Evolutionary conservation across 2,797 vertebrate species (phyloP).

Genomic region (Schizopygopsis pylzovi): DNA sequence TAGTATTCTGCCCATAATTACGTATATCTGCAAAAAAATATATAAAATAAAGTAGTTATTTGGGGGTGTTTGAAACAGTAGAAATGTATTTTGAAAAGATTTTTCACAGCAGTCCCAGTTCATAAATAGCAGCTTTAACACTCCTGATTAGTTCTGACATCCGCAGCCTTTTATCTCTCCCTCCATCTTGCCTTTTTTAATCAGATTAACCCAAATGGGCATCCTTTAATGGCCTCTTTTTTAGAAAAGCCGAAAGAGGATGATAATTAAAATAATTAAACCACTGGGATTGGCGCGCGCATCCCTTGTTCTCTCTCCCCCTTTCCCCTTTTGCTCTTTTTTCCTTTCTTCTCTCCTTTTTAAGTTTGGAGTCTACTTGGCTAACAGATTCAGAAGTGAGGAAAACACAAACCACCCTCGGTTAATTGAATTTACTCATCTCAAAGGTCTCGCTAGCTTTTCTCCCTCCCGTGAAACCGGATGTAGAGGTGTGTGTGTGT

Average conservation of each 20-base stretch:
- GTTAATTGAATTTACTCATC: slow-evolving; percentile 80
- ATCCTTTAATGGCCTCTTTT: slow-evolving; percentile 87
- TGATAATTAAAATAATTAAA: slow-evolving; percentile 96
- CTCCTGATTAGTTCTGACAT: slow-evolving; percentile 83
- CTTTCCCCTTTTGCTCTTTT: slow-evolving; percentile 64
- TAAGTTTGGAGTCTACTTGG: slow-evolving; percentile 77
- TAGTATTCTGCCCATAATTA: neutral
- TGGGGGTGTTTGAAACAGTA: slow-evolving; percentile 53
- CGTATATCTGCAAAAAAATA: neutral
- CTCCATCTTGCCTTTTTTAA: slow-evolving; percentile 78
- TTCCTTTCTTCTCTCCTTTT: slow-evolving; percentile 75
- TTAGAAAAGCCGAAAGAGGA: slow-evolving; percentile 84
- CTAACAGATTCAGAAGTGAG: slow-evolving; percentile 75
- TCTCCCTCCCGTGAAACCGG: slow-evolving; percentile 67
- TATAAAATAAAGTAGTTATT: neutral
- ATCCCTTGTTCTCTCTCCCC: slow-evolving; percentile 36
- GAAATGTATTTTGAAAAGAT: slow-evolving; percentile 35
- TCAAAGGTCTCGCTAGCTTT: slow-evolving; percentile 70
- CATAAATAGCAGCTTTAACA: slow-evolving; percentile 76
- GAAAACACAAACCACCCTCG: slow-evolving; percentile 77
- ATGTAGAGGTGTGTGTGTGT: slow-evolving; percentile 63
- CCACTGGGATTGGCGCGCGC: slow-evolving; percentile 81
- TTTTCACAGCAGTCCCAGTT: slow-evolving; percentile 80
- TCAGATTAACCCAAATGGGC: slow-evolving; percentile 89
- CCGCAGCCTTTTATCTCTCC: slow-evolving; percentile 87